Conservation (phyloP, 2,888 invertebrate genomes). For the Saturnia japonica region DNA sequence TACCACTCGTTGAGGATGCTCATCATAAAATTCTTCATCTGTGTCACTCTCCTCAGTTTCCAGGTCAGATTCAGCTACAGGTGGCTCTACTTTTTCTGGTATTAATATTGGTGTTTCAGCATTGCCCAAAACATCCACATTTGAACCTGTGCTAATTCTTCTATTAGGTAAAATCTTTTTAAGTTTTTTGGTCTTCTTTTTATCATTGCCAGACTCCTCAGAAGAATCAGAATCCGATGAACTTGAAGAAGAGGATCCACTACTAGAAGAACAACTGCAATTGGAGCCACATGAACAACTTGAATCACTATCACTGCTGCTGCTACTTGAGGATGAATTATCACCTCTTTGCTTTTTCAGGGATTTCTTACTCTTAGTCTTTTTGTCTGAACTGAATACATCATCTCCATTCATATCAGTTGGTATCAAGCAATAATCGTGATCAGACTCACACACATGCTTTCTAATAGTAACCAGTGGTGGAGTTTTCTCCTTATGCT, state of each 20-base stretch:
- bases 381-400: conserved; percentile 61
- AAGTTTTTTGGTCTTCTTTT: conserved; percentile 69
- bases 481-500: conserved; percentile 73
- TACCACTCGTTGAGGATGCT: conserved; percentile 89
- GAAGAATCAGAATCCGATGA: conserved; percentile 77
- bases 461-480: conserved; percentile 74
- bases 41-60: conserved; percentile 93
- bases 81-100: conserved; percentile 80
- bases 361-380: conserved; percentile 74
- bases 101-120: conserved; percentile 73
- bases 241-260: conserved; percentile 85
- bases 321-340: conserved; percentile 87
- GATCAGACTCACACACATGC: conserved; percentile 86
- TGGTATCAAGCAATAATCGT: conserved; percentile 87
- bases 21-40: conserved; percentile 94
- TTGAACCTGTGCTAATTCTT: conserved; percentile 74
- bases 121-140: conserved; percentile 78
- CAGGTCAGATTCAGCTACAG: conserved; percentile 90
- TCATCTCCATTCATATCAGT: conserved; percentile 72
- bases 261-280: conserved; percentile 90
- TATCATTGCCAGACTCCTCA: conserved; percentile 65
- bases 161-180: conserved; percentile 64
- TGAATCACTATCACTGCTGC: conserved; percentile 88
- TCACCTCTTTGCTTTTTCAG: conserved; percentile 74
- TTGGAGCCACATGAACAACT: conserved; percentile 92